These are phyloP conservation scores for Pogonocichla stellata DNA, from an alignment of 2,113 vertebrate genomes.

Conservation along the genomic window DNA sequence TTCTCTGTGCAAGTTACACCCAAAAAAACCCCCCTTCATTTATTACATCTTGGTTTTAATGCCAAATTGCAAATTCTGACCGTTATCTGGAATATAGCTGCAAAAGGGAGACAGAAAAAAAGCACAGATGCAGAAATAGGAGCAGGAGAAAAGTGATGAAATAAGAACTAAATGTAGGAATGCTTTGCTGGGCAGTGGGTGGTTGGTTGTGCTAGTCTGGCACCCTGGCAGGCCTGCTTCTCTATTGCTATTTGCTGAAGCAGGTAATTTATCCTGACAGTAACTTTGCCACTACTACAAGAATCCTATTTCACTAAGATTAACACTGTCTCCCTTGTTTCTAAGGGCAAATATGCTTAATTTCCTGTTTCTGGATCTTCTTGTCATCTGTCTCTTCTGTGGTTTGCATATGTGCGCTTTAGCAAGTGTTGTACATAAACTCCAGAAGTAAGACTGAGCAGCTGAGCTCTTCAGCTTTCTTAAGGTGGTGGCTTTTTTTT, in stretches of 20 bases:
- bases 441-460: neutral
- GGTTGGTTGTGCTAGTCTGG: neutral
- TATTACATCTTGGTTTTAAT: neutral
- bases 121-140: neutral
- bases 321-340: neutral
- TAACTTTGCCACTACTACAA: neutral
- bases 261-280: slow-evolving; percentile 33
- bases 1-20: neutral
- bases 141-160: neutral
- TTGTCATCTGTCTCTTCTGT: neutral
- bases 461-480: neutral
- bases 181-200: neutral
- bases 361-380: neutral
- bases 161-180: neutral
- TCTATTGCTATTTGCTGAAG: neutral
- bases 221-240: neutral
- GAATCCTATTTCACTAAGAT: slow-evolving; percentile 11
- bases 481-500: neutral
- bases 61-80: neutral
- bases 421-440: neutral
- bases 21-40: rapidly evolving
- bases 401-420: rapidly evolving
- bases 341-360: neutral
- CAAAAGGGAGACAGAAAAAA: neutral
- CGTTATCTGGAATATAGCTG: neutral